Base-by-base conservation (phyloP, 2,888 invertebrate species). In the Carterocephalus palaemon region DNA sequence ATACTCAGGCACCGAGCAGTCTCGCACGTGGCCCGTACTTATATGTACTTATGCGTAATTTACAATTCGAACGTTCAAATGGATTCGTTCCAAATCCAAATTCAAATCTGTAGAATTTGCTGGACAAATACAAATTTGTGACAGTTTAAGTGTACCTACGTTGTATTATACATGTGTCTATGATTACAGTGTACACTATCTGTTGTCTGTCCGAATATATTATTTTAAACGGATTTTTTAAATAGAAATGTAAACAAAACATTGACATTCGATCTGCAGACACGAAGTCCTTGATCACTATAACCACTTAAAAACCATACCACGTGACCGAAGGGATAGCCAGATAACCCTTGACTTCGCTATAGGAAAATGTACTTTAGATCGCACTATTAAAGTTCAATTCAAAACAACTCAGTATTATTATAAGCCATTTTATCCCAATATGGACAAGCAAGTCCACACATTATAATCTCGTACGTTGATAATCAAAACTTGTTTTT, bases 231-330 rank as follows among this genome's bases (percentile, higher is more conserved):
- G 8, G 47, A 52, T 42, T 51, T 56, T 60, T 63, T 60, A 54
- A 54, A 58, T 55, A 62, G 47, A 69, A 70, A 76, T 68, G 68
- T 80, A 77, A 76, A 83, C 79, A 83, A 74, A 80, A 66, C 69
- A 65, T 69, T 78, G 80, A 75, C 78, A 83, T 82, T 84, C 75
- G 79, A 80, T 74, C 76, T 75, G 69, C 62, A 62, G 66, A 74
- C 80, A 67, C 60, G 78, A 59, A 79, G 83, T 60, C 85, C 85
- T 85, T 85, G 84, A 73, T 77, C 64, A 64, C 71, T 70, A 67
- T 58, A 66, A 67, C 60, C 64, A 68, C 62, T 24, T 13, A n/a
- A n/a, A n/a, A n/a, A n/a, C n/a, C n/a, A n/a, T n/a, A n/a, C n/a
- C n/a, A n/a, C n/a, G n/a, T 22, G 15, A 34, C 16, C 16, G 5